phyloP scores from a whole-genome alignment of 1,140 invertebrate species.

The Dreissena polymorpha region DNA sequence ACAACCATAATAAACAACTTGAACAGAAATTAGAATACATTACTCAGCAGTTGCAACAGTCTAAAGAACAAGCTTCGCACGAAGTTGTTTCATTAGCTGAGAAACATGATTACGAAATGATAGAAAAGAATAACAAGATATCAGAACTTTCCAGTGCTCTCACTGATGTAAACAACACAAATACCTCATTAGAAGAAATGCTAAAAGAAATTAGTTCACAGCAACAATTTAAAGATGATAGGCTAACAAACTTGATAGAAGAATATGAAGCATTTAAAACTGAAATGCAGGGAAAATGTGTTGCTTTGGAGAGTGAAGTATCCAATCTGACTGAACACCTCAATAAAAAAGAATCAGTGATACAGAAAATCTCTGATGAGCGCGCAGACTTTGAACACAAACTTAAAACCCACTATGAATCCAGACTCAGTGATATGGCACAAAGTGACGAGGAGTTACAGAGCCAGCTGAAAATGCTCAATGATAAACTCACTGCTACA shows the following conservation, averaged over 20 bases:
- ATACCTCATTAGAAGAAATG: conserved; percentile 70
- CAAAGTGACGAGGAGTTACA: conserved; percentile 73
- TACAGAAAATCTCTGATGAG: conserved; percentile 19
- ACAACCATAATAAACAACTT: too few relatives aligned
- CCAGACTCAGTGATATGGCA: conserved; percentile 55
- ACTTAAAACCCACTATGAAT: conserved; percentile 60
- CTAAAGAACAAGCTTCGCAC: neutral
- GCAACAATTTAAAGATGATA: conserved; percentile 62
- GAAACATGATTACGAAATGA: conserved; percentile 67
- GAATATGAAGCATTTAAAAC: conserved; percentile 60
- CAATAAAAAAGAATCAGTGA: conserved; percentile 39
- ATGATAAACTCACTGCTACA: conserved; percentile 70
- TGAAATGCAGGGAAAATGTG: conserved; percentile 42
- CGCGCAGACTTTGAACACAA: conserved; percentile 22
- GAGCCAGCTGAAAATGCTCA: conserved; percentile 67
- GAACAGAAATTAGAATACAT: too few relatives aligned
- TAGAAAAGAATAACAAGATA: conserved; percentile 62
- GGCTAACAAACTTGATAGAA: conserved; percentile 52
- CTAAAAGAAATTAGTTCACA: conserved; percentile 67
- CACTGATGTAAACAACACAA: conserved; percentile 60
- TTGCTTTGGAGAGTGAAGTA: conserved; percentile 37
- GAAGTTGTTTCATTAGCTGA: conserved; percentile 51
- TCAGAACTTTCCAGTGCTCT: conserved; percentile 52
- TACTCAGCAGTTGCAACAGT: too few relatives aligned
- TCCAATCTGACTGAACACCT: conserved; percentile 34